Evolutionary conservation across 2,888 invertebrate genomes (phyloP), one percentile per base, ranked within the genome.

Genomic region (Cheilosia vernalis): DNA sequence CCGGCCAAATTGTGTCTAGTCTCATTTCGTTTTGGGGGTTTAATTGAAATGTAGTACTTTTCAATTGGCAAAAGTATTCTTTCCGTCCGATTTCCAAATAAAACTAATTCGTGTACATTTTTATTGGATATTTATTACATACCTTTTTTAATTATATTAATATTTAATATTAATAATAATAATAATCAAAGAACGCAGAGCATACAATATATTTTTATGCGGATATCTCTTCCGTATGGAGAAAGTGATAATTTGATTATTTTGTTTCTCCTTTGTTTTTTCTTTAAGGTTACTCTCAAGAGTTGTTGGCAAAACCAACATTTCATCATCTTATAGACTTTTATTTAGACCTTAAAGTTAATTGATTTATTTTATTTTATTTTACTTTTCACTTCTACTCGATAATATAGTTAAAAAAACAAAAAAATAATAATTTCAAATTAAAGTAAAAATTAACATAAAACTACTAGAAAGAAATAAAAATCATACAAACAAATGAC

Each of bases 121-220:
- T 67, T 66, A 67, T 76, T 84, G 67, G 44, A 84, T 87, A 78
- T 83, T 85, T 85, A 76, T 76, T 82, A 72, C 60, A 78, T 82
- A 77, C 70, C 55, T 80, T 55, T 55, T 64, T 74, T 84, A 64
- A 67, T 84, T 33, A 70, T 85, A 76, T 76, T 81, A 74, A 85
- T 76, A 81, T 72, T 76, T 80, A 76, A 85, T 85, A 81, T 70
- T 80, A 76, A 84, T 80, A 55, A 70, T 70, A 55, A 69, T 79
- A 79, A 64, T 79, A 63, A 70, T 79, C 61, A 76, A 76, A 81
- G 80, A 85, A 81, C 85, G 76, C 76, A 73, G 76, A 77, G 70
- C 81, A 85, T 77, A 77, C 63, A 73, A 61, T 69, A 72, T 60
- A 69, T 44, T 64, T 56, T 49, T 51, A 73, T 66, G 63, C 53